Evolutionary conservation across 2,797 vertebrate species (phyloP), one percentile per base, ranked within the genome.

Genomic region (Salmo trutta): DNA sequence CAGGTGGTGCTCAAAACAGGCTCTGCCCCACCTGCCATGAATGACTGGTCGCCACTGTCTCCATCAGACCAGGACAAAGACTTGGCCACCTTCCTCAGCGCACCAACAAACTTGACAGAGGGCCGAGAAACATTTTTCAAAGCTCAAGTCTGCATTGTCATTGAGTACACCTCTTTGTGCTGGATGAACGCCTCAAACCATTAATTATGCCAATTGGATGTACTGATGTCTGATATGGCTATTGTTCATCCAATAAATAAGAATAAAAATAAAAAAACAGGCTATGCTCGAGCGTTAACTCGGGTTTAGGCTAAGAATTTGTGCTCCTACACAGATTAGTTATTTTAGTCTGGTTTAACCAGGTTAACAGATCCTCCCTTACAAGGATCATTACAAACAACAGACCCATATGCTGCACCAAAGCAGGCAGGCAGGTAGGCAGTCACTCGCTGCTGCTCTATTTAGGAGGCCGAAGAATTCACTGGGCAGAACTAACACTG

Each of bases 401-500:
- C 56, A n/a, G 16, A 5, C 56, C 56, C 7, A 21, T 62, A 62
- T 19, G 5, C 6, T 62, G 56, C 19, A 21, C n/a, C 1, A n/a
- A 62, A 8, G 56, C 8, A 62, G 56, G 17, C 56, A n/a, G 16
- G n/a, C 56, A 19, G n/a, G n/a, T n/a, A 19, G 19, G 19, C 56
- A 21, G 56, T 59, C 56, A 59, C 17, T 59, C 17, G 2, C 56
- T 59, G 17, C 17, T 10, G 21, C 75, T 81, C 78, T 77, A 71
- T 89, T 84, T 77, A 69, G 59, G 73, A 41, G 81, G 71, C 27
- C 7, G 67, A 83, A 74, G 83, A 64, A 64, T 4, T 64, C 85
- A 81, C 78, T 80, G 79, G 79, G 88, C 84, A 86, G 89, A 89
- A 82, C 82, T 88, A 88, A 86, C 86, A 88, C 82, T 71, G 74